phyloP scores from a whole-genome alignment of 2,888 invertebrate species.

The Pristionchus fissidentatus region DNA sequence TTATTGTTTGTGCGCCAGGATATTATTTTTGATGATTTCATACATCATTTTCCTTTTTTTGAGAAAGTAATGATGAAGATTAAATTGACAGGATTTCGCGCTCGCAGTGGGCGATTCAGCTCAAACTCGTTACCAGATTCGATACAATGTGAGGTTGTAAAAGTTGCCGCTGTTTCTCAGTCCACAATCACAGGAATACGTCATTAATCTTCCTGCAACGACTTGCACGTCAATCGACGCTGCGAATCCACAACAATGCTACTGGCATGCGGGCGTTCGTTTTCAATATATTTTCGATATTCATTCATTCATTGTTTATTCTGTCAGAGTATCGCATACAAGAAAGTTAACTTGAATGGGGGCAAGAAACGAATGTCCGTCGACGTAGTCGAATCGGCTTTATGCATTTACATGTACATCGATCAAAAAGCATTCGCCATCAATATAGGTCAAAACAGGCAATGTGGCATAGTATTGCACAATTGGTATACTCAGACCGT shows the following conservation, averaged over 20 bases:
- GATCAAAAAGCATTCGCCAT: no score
- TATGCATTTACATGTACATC: neutral
- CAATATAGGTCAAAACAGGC: no score
- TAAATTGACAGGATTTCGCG: neutral
- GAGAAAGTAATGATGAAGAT: neutral
- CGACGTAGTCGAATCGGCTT: no score
- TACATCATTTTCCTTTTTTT: no score
- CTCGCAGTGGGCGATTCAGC: constrained; percentile 2
- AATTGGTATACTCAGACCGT: no score
- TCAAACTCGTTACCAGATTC: neutral
- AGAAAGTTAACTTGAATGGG: no score
- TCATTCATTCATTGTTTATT: no score
- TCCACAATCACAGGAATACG: constrained; percentile 24
- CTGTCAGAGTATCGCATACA: no score
- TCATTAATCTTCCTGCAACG: neutral
- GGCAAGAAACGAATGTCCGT: no score
- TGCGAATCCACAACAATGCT: neutral
- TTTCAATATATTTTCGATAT: neutral
- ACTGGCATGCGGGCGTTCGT: constrained; percentile 29
- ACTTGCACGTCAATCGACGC: neutral
- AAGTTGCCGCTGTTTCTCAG: neutral
- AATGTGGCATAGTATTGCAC: no score
- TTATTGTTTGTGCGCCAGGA: neutral
- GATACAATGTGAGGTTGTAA: neutral
- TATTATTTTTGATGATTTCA: neutral